phyloP scores from a whole-genome alignment of 2,113 vertebrate genomes.

The Calcarius ornatus region DNA sequence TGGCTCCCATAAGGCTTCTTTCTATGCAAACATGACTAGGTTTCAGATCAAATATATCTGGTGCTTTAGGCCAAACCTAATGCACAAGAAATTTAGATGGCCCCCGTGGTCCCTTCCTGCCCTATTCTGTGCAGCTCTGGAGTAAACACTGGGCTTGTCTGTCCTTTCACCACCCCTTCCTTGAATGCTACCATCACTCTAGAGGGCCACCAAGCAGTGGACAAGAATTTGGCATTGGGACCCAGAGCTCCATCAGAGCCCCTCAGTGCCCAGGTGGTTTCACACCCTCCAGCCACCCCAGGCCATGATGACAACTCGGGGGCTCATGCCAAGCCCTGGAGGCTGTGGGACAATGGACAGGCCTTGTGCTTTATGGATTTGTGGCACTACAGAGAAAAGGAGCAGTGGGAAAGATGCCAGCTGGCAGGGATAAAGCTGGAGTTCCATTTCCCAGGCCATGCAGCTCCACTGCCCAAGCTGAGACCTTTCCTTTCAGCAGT shows the following conservation, averaged over 20 bases:
- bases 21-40: background rate
- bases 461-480: background rate
- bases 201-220: background rate
- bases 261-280: background rate
- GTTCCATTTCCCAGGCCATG: background rate
- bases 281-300: background rate
- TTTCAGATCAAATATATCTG: background rate
- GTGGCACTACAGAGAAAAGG: background rate
- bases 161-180: background rate
- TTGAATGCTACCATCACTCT: background rate
- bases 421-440: background rate
- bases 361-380: background rate
- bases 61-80: background rate
- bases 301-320: accelerated
- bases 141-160: background rate
- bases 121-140: background rate
- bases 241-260: background rate
- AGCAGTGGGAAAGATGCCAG: background rate
- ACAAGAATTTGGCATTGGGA: background rate
- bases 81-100: background rate
- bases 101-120: background rate
- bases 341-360: background rate
- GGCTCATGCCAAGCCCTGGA: accelerated
- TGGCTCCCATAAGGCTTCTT: background rate
- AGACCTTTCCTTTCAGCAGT: background rate